Base-by-base conservation (phyloP, 2,888 invertebrate species). In the Desoria tigrina region DNA sequence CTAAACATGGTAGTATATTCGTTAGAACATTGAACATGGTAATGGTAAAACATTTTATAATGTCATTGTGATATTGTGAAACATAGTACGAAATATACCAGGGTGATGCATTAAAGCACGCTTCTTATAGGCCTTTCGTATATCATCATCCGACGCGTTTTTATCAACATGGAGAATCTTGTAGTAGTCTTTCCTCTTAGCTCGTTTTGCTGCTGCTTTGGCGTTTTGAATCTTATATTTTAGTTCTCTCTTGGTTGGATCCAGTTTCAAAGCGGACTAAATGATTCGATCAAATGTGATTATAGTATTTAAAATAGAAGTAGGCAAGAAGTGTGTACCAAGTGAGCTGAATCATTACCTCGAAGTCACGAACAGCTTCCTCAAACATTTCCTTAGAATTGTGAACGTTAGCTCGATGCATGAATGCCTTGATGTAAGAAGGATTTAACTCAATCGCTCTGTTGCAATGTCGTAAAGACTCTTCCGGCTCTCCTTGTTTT, bases 111-210 rank as follows among this genome's bases (percentile, higher is more conserved):
- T 87, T 65, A 96, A 83, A 0, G 96, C 96, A 76, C 90, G 85
- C 82, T 93, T 93, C 78, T 88, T 87, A 81, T 97, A 97, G 1
- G 95, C 95, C 80, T 94, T 95, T 79, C 94, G 95, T 64, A 97
- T 94, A 77, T 95, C 95, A 78, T 94, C 94, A 26, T 90, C 92
- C 0, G 88, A 86, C 0, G 95, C 94, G 75, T 82, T 86, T 78
- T 90, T 90, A 1, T 87, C 85, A 16, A 97, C 84, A 3, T 94
- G 94, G 65, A 97, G 84, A 75, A 97, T 94, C 81, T 94, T 95
- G 78, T 96, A 96, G 80, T 95, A 96, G 80, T 97, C 96, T 83
- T 96, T 96, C 74, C 94, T 87, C 81, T 94, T 93, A 3, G 94
- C 94, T 79, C 87, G 90, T 80, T 95, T 95, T 65, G 96, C 82